Evolutionary conservation across 2,797 vertebrate genomes (phyloP), one percentile per base, ranked within the genome.

Genomic region (Decapterus maruadsi): DNA sequence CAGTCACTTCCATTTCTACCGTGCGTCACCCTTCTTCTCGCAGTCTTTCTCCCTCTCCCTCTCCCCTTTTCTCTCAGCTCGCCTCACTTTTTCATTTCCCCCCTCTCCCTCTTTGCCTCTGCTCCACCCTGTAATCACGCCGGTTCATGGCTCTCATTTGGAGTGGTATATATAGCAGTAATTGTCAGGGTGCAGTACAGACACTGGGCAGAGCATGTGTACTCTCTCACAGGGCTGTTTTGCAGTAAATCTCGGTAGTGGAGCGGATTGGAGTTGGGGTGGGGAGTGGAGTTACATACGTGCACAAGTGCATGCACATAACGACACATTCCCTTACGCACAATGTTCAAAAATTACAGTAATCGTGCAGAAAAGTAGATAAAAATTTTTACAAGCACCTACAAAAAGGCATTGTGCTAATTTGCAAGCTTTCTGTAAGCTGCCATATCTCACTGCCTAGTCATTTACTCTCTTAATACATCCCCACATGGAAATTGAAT

Each of bases 121-220:
- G 88, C 90, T 95, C 94, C 93, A 95, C 95, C 95, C 95, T 96
- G 87, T 96, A 95, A 95, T 96, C 94, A 95, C 80, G 64, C 80
- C 72, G 61, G 90, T 93, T 92, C 93, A 93, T 92, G 93, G 93
- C 93, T 94, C 94, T 95, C 93, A 96, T 95, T 95, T 95, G 89
- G 89, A 90, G 86, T 83, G 89, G 94, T 96, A 96, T 94, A 96
- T 95, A 96, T 96, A 95, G 94, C 94, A 85, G 88, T 95, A 96
- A 95, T 95, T 95, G 95, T 94, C 89, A 91, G 93, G 93, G 91
- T 91, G 93, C 93, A 92, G 91, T 89, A 88, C 80, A 55, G 84
- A 85, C 90, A 90, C 90, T 93, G 93, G 85, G 90, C 90, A 92
- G 89, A 90, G 90, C 89, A 87, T 94, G 91, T 91, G 90, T 92